phyloP scores from a whole-genome alignment of 2,888 invertebrate species.

The Drosophila neotestacea region DNA sequence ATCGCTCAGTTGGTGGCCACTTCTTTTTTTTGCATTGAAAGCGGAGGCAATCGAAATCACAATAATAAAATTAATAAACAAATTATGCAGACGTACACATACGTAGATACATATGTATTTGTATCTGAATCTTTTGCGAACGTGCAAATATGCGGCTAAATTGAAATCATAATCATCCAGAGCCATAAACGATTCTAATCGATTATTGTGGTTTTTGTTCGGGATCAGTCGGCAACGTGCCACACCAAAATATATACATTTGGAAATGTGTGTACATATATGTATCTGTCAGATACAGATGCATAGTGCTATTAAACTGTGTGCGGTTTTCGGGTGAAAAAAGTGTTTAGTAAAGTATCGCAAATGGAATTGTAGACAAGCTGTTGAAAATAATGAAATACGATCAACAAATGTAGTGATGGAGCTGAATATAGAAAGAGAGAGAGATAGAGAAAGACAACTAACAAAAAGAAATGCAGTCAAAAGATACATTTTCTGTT shows the following conservation, averaged over 20 bases:
- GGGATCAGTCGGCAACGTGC: conserved; percentile 27
- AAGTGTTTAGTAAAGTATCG: conserved; percentile 20
- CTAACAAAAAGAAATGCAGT: conserved; percentile 1
- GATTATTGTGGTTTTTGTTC: conserved; percentile 11
- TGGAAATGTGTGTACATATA: background rate
- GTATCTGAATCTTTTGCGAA: conserved; percentile 32
- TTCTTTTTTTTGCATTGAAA: conserved; percentile 29
- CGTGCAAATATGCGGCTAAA: conserved; percentile 52
- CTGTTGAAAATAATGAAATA: conserved; percentile 27
- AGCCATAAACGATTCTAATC: conserved; percentile 17
- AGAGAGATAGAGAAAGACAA: background rate
- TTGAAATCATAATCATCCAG: conserved; percentile 25
- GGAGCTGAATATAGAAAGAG: background rate
- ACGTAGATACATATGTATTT: conserved; percentile 17
- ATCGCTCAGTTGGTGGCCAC: conserved; percentile 61
- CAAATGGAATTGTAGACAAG: conserved; percentile 27
- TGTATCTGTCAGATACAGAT: conserved; percentile 44
- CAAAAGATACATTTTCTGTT: background rate
- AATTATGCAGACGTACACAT: conserved; percentile 41
- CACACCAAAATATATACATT: background rate
- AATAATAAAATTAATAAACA: conserved; percentile 60
- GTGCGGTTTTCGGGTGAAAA: conserved; percentile 22
- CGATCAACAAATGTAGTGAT: conserved; percentile 16
- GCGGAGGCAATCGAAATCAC: conserved; percentile 14
- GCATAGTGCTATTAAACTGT: conserved; percentile 27